Evolutionary conservation across 2,888 invertebrate species (phyloP).

Genomic region (Tachystola acroxantha): DNA sequence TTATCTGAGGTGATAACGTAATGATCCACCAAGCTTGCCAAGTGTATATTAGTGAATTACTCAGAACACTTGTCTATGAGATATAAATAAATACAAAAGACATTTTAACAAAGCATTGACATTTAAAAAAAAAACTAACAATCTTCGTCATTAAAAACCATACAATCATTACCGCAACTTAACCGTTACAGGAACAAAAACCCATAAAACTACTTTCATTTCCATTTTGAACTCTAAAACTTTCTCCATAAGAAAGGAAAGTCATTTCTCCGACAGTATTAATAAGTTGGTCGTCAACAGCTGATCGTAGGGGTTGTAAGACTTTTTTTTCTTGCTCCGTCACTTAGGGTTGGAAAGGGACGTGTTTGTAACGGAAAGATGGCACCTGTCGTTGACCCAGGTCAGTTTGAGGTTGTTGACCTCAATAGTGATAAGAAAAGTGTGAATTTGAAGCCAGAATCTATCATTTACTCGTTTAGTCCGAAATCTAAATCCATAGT

Average conservation of each 20-base stretch:
- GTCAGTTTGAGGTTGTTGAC: slow-evolving; percentile 18
- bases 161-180: background rate
- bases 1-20: too few species aligned
- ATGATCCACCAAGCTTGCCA: too few species aligned
- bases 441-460: too few species aligned
- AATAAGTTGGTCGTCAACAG: slow-evolving; percentile 14
- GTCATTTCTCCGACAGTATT: background rate
- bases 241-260: background rate
- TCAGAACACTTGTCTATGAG: too few species aligned
- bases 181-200: background rate
- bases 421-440: too few species aligned
- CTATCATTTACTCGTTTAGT: too few species aligned
- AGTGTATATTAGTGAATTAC: too few species aligned
- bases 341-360: slow-evolving; percentile 16
- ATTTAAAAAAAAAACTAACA: background rate
- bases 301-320: slow-evolving; percentile 18
- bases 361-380: slow-evolving; percentile 21
- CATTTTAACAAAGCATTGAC: too few species aligned
- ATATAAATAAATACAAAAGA: too few species aligned
- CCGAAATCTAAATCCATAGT: too few species aligned
- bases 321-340: slow-evolving; percentile 11
- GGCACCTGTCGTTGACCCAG: slow-evolving; percentile 22
- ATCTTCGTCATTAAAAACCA: background rate
- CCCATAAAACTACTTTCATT: background rate
- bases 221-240: background rate